Evolutionary conservation across 2,888 invertebrate genomes (phyloP).

Genomic region (Monoplex corrugatus): DNA sequence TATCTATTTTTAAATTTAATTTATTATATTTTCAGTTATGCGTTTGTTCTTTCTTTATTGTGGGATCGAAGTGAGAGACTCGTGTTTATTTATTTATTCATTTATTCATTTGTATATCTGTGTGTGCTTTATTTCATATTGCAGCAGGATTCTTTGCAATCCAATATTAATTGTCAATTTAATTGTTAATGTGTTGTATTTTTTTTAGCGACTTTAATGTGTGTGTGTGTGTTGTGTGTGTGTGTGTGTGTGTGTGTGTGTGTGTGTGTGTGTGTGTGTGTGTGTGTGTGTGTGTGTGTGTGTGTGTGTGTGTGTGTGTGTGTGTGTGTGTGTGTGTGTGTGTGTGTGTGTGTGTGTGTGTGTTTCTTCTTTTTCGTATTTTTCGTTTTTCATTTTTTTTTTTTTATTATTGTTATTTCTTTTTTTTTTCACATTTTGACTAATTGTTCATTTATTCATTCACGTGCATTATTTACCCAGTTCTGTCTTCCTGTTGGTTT

Average conservation of each 20-base stretch:
- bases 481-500: too few relatives aligned
- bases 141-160: neutral
- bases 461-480: too few relatives aligned
- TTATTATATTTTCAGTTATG: neutral
- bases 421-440: too few relatives aligned
- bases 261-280: neutral
- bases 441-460: too few relatives aligned
- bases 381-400: too few relatives aligned
- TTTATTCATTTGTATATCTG: neutral
- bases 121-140: neutral
- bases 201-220: neutral
- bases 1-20: neutral
- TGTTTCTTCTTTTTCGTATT: too few relatives aligned
- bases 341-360: too few relatives aligned
- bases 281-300: neutral
- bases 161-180: neutral
- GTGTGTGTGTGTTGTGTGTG: neutral
- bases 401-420: too few relatives aligned
- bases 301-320: neutral
- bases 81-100: neutral
- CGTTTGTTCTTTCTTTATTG: neutral
- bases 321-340: too few relatives aligned
- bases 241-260: neutral
- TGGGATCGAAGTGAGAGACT: neutral
- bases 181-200: neutral